Evolutionary conservation across 2,113 vertebrate genomes (phyloP).

Genomic region (Ctenomys sociabilis): DNA sequence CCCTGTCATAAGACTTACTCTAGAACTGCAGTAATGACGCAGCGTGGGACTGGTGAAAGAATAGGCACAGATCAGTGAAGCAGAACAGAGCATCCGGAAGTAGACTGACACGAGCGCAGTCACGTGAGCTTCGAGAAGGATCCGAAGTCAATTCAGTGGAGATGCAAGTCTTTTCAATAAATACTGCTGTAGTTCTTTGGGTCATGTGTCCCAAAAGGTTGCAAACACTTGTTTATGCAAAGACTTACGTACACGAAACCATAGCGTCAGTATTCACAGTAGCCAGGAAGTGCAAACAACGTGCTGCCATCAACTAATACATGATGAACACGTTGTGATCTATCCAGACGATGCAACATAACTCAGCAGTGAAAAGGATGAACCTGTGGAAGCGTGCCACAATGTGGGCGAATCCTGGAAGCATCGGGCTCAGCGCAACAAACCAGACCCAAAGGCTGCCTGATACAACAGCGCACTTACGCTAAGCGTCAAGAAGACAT

Average conservation of each 20-base stretch:
- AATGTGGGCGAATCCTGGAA: background rate
- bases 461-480: too few species aligned
- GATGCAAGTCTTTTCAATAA: conserved; percentile 22
- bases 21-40: background rate
- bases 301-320: background rate
- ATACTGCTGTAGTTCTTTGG: background rate
- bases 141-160: background rate
- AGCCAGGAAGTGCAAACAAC: background rate
- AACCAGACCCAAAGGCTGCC: background rate
- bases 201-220: background rate
- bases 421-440: background rate
- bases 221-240: background rate
- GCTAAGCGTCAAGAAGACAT: background rate
- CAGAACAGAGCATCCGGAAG: background rate
- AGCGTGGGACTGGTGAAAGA: background rate
- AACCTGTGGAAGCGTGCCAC: background rate
- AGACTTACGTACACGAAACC: background rate
- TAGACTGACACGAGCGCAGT: background rate
- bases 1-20: background rate
- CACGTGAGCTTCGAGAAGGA: background rate
- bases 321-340: background rate
- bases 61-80: background rate
- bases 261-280: background rate
- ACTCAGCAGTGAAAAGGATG: background rate
- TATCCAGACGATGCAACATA: background rate